Evolutionary conservation across 2,888 invertebrate species (phyloP).

Genomic region (Adineta ricciae): DNA sequence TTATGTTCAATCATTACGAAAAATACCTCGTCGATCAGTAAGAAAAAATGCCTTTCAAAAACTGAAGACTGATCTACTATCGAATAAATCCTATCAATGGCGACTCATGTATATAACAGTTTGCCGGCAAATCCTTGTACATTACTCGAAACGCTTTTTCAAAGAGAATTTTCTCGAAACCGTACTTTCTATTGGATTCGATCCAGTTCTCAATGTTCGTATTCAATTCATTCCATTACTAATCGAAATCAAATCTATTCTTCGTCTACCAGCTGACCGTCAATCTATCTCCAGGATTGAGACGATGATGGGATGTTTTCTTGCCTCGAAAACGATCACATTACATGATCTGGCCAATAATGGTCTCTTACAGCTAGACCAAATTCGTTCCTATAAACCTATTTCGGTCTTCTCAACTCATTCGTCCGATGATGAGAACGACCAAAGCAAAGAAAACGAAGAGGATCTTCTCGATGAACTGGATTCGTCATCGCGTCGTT

Average conservation of each 20-base stretch:
- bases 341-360: neutral
- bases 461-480: neutral
- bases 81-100: neutral
- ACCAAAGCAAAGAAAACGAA: neutral
- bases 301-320: neutral
- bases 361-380: neutral
- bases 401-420: neutral
- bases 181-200: neutral
- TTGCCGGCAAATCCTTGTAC: neutral
- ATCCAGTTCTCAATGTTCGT: neutral
- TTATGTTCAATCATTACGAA: neutral
- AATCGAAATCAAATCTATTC: neutral
- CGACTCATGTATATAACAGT: slow-evolving; percentile 1
- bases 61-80: neutral
- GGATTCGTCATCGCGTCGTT: neutral
- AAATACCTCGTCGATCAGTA: neutral
- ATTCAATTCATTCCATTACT: neutral
- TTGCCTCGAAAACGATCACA: neutral
- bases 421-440: neutral
- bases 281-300: neutral
- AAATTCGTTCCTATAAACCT: neutral
- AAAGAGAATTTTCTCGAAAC: slow-evolving; percentile 15
- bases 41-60: neutral
- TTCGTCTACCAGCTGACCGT: slow-evolving; percentile 2
- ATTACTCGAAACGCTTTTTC: slow-evolving; percentile 1